phyloP scores from a whole-genome alignment of 2,113 vertebrate species.

The Ornithorhynchus anatinus region DNA sequence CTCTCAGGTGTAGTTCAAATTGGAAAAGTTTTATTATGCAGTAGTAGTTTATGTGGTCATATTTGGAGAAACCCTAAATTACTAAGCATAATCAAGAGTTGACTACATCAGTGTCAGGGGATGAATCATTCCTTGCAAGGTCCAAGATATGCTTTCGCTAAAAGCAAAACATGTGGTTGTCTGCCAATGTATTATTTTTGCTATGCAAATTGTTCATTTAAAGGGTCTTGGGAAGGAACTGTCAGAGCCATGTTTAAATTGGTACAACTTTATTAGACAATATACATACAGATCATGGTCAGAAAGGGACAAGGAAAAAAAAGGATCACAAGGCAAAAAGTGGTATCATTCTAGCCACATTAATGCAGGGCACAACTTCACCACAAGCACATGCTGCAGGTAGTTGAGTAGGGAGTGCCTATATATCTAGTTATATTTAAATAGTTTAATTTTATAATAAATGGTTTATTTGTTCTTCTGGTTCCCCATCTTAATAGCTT shows the following conservation, averaged over 20 bases:
- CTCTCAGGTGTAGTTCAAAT: neutral
- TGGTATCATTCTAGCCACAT: too few relatives aligned
- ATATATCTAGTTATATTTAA: neutral
- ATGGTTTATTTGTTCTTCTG: too few relatives aligned
- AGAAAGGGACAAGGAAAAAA: too few relatives aligned
- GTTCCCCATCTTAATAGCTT: too few relatives aligned
- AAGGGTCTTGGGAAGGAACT: neutral
- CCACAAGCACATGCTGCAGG: too few relatives aligned
- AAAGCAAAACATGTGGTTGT: too few relatives aligned
- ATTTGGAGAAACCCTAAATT: neutral
- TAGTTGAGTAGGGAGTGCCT: neutral
- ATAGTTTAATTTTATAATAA: too few relatives aligned
- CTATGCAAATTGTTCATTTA: neutral
- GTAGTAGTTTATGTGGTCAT: neutral
- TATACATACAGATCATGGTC: neutral
- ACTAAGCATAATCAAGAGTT: neutral
- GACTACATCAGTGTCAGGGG: neutral
- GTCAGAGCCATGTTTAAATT: neutral
- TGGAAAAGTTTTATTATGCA: neutral
- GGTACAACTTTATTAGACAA: constrained; percentile 5
- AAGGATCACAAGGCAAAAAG: too few relatives aligned
- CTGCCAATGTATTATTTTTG: neutral
- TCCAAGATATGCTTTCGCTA: neutral
- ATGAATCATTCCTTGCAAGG: neutral
- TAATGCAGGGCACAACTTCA: too few relatives aligned